Conservation (phyloP, 2,797 vertebrate species). For the Enteromius fasciolatus region DNA sequence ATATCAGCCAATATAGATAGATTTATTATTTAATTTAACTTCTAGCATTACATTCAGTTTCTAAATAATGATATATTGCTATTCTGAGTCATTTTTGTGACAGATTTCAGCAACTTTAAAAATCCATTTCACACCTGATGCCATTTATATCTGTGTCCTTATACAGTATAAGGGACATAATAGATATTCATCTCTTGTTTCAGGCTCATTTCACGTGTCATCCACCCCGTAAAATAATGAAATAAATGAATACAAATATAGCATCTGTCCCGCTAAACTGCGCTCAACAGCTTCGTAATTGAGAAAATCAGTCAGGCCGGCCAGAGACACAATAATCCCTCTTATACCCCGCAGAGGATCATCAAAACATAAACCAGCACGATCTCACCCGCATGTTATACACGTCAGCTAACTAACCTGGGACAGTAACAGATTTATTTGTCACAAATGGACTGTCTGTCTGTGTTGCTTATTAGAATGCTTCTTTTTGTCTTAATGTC, state of each 20-base stretch:
- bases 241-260: constrained; percentile 56
- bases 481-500: not conserved
- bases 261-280: constrained; percentile 56
- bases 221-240: constrained; percentile 46
- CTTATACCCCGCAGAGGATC: constrained; percentile 30
- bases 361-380: constrained; percentile 30
- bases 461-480: constrained; percentile 8
- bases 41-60: not conserved
- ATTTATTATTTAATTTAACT: no score
- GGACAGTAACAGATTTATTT: constrained; percentile 22
- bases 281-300: constrained; percentile 52
- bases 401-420: constrained; percentile 18
- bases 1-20: not conserved
- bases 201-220: constrained; percentile 56
- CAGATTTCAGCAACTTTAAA: not conserved
- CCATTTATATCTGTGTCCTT: constrained; percentile 45
- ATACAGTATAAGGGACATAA: constrained; percentile 42
- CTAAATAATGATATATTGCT: not conserved
- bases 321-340: constrained; percentile 44
- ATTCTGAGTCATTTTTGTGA: not conserved
- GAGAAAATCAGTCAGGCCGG: constrained; percentile 53
- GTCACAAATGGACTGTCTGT: not conserved
- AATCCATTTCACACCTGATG: constrained; percentile 30
- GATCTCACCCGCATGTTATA: constrained; percentile 15
- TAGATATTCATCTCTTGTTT: constrained; percentile 56